A percentile compares a stretch with the other conserved stretches of the same genome.
Conservation (phyloP, 2,797 vertebrate genomes). For the Okamejei kenojei region DNA sequence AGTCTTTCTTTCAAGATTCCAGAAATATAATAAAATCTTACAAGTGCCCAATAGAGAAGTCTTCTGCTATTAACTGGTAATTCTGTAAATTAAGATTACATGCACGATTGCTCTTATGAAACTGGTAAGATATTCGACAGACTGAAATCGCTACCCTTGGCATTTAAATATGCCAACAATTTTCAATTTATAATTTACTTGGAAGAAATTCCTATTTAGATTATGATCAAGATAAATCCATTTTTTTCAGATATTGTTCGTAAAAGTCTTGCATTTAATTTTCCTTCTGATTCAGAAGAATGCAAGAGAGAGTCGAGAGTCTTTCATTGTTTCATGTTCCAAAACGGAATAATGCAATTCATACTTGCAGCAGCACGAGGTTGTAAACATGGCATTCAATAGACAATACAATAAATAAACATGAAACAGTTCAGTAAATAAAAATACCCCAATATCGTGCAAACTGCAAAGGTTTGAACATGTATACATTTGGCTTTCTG, state of each 20-base stretch:
- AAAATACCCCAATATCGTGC: too few species aligned
- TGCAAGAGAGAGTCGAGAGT: too few species aligned
- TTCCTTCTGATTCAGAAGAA: not conserved
- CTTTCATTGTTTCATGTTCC: too few species aligned
- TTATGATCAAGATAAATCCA: not conserved
- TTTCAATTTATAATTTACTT: not conserved
- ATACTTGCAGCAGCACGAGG: too few species aligned
- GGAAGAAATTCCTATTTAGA: not conserved
- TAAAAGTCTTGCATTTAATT: not conserved
- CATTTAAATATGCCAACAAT: not conserved
- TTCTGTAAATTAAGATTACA: not conserved
- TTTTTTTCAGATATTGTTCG: not conserved
- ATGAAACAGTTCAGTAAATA: too few species aligned
- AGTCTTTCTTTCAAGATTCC: not conserved
- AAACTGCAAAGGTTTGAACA: too few species aligned
- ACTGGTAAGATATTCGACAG: not conserved
- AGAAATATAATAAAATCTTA: not conserved
- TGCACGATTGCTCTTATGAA: not conserved
- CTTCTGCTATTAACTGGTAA: not conserved
- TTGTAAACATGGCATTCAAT: too few species aligned
- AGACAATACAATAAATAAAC: too few species aligned
- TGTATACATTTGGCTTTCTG: too few species aligned
- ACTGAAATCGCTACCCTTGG: not conserved
- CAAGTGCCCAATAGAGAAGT: not conserved
- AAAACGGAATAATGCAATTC: too few species aligned